Conservation (phyloP, 2,797 vertebrate species). For the Tapirus indicus region DNA sequence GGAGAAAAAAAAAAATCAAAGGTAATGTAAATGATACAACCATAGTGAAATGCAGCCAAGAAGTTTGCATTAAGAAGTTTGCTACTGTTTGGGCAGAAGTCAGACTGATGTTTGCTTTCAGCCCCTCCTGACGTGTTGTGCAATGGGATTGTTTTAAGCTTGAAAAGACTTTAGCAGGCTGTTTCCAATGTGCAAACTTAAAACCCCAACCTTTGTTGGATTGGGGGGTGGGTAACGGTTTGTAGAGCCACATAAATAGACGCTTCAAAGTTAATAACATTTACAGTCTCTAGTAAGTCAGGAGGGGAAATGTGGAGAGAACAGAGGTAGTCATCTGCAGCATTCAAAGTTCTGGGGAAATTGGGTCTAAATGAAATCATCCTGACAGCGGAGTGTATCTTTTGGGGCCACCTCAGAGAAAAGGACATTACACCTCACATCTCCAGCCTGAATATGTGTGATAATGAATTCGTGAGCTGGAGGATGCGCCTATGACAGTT, state of each 20-base stretch:
- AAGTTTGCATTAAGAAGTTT: slow-evolving; percentile 9
- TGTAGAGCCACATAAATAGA: slow-evolving; percentile 37
- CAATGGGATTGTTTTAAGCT: neutral
- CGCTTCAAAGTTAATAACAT: neutral
- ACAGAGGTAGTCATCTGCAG: slow-evolving; percentile 18
- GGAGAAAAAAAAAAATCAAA: neutral
- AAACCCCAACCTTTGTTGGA: neutral
- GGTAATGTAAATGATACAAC: neutral
- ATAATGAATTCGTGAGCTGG: slow-evolving; percentile 84
- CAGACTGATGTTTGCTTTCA: neutral
- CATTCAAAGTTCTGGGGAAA: slow-evolving; percentile 71
- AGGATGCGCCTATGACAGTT: slow-evolving; percentile 81
- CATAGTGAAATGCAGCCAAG: slow-evolving; percentile 34
- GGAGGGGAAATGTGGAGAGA: neutral
- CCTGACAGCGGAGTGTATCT: slow-evolving; percentile 60
- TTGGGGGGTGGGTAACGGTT: neutral
- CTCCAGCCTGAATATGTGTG: slow-evolving; percentile 76
- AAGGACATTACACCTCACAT: slow-evolving; percentile 61
- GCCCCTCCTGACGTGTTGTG: neutral
- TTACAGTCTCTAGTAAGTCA: slow-evolving; percentile 47
- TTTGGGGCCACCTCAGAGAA: slow-evolving; percentile 74
- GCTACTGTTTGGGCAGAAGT: slow-evolving; percentile 60
- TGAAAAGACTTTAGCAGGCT: slow-evolving; percentile 59
- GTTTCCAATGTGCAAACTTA: slow-evolving; percentile 43
- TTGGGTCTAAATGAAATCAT: slow-evolving; percentile 77